Conservation (phyloP, 2,113 vertebrate genomes). For the Probosciger aterrimus region DNA sequence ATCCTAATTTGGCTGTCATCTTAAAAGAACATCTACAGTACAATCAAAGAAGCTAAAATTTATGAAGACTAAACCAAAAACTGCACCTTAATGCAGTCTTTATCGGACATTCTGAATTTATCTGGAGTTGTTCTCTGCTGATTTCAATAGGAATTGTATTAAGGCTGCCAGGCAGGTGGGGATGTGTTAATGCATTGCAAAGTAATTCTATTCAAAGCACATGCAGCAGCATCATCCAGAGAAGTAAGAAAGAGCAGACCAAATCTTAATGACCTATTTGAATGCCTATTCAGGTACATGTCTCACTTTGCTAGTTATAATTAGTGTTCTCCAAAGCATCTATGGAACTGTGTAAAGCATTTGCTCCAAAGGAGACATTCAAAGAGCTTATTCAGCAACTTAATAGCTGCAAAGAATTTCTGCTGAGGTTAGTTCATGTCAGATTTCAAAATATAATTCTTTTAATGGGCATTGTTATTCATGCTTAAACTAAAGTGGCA, state of each 20-base stretch:
- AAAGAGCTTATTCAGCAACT: background rate
- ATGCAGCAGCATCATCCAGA: background rate
- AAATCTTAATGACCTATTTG: background rate
- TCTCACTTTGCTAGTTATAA: background rate
- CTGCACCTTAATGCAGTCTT: background rate
- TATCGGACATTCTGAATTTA: background rate
- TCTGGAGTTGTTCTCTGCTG: background rate
- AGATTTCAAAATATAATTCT: background rate
- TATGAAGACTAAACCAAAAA: background rate
- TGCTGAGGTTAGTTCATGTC: background rate
- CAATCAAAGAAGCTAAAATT: background rate
- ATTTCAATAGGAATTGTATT: background rate
- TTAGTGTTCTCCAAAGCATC: background rate
- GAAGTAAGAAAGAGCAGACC: background rate
- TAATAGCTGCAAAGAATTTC: background rate
- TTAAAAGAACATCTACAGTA: background rate
- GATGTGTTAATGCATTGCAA: background rate
- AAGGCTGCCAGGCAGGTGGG: background rate
- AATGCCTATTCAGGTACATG: background rate
- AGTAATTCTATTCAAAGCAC: background rate
- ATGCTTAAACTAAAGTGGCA: background rate
- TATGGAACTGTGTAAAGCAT: background rate
- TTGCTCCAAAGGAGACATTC: background rate
- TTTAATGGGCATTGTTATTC: background rate
- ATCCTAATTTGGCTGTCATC: background rate